Base-by-base conservation (phyloP, 2,888 invertebrate species). In the Malthinus seriepunctatus region DNA sequence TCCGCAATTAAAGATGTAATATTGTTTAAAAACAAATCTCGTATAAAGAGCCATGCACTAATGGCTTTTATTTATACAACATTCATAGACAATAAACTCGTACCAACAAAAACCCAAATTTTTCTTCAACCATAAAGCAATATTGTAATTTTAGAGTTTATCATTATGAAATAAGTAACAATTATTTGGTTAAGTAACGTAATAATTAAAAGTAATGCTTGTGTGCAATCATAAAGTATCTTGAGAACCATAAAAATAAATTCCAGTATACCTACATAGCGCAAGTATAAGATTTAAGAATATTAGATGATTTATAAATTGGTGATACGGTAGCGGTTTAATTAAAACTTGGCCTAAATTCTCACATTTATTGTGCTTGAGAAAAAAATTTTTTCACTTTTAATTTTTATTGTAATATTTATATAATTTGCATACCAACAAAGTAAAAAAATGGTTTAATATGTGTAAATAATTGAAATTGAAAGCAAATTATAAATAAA, bases 261-360 rank as follows among this genome's bases (percentile, higher is more conserved):
- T 42, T 42, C 39, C 39, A n/a, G 39, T 42, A 42, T n/a, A 42
- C 39, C 3, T 23, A 23, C 23, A n/a, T n/a, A 5, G 23, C 5
- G 23, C 5, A 23, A 23, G 23, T 23, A n/a, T n/a, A 23, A 23
- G 23, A 42, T 42, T 42, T 42, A 15, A 42, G 23, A 23, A 23
- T 5, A 42, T 42, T 42, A 23, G 39, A 42, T 42, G 39, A 42
- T n/a, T n/a, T 42, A 42, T 42, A 42, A 42, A 42, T 42, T 23
- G 14, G 39, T 23, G 39, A 42, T 42, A 15, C 23, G 23, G 23
- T 23, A 23, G 23, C 23, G 5, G 23, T 23, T 23, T 23, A 23
- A 23, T 23, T 23, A 23, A 5, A 23, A 23, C 3, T 14, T 9
- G 39, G 23, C 39, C 39, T n/a, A 42, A 42, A 15, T 42, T 42